phyloP scores from a whole-genome alignment of 2,113 vertebrate genomes.

The Catharus bicknelli region DNA sequence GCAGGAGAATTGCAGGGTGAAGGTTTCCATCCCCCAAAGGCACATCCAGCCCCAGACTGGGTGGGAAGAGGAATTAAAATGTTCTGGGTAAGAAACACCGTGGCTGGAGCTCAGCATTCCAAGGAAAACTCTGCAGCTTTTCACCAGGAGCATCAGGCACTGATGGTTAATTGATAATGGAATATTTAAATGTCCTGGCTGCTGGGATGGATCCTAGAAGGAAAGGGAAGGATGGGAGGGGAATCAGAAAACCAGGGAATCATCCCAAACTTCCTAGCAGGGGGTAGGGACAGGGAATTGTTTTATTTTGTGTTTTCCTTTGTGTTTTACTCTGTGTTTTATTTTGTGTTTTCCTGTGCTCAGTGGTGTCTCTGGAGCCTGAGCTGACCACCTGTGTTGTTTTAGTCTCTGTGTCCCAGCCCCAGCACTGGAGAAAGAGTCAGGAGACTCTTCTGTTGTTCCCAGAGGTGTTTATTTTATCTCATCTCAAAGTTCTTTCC shows the following conservation, averaged over 20 bases:
- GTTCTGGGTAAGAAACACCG: background rate
- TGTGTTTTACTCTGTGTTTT: too few relatives aligned
- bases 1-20: background rate
- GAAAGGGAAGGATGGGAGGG: background rate
- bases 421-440: too few relatives aligned
- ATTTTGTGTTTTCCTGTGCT: too few relatives aligned
- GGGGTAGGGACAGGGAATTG: too few relatives aligned
- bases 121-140: background rate
- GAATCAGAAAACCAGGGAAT: background rate
- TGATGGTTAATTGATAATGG: slow-evolving; percentile 37
- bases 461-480: too few relatives aligned
- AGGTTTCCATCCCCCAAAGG: background rate
- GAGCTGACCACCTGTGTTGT: too few relatives aligned
- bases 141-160: background rate
- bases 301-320: too few relatives aligned
- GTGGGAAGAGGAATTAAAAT: background rate
- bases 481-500: too few relatives aligned
- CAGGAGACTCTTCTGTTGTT: too few relatives aligned
- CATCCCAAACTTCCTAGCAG: background rate
- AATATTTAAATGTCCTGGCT: background rate
- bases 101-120: too few relatives aligned
- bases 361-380: too few relatives aligned
- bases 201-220: background rate
- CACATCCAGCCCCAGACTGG: background rate
- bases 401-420: too few relatives aligned